Evolutionary conservation across 2,113 vertebrate genomes (phyloP), one percentile per base, ranked within the genome.

Genomic region (Cyprinus carpio): DNA sequence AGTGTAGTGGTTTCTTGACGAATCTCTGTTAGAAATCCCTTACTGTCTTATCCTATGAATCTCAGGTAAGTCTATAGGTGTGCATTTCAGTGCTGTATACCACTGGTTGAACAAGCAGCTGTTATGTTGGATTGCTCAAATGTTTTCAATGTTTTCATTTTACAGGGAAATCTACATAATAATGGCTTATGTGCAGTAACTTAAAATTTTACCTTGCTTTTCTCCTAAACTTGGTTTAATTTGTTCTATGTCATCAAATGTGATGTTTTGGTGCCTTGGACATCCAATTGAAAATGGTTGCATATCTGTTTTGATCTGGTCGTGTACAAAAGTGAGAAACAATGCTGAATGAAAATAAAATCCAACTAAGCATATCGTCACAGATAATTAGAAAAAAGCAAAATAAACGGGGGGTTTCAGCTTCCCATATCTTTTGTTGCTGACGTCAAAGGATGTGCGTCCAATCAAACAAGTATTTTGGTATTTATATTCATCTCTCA

Each of bases 1-100:
- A 64, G 56, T 62, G 77, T 64, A 43, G 23, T 25, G n/a, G 77
- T 80, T 80, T 64, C n/a, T 80, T 25, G 23, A 43, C 20, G 2
- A 78, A 37, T 78, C 54, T 4, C 54, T 60, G 76, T n/a, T 37
- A 64, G 20, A 18, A 77, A 12, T 43, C 11, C 6, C 51, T 6
- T 2, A 18, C 6, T 4, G 31, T 80, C 58, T 43, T 11, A 4
- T 29, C 15, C 9, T 5, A 1, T 9, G 72, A 29, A 20, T 54
- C 25, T 29, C 27, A 31, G 43, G 46, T 20, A 4, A 76, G 27
- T 37, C 31, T 34, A 1, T 40, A 49, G 10, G 37, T 46, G 23
- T 74, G 11, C 6, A 23, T 37, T 75, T 18, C 20, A 75, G 5
- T 4, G 7, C 13, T 2, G 7, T 29, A 29, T 49, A 71, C 31